phyloP scores from a whole-genome alignment of 2,797 vertebrate species.

The Natrix natrix region DNA sequence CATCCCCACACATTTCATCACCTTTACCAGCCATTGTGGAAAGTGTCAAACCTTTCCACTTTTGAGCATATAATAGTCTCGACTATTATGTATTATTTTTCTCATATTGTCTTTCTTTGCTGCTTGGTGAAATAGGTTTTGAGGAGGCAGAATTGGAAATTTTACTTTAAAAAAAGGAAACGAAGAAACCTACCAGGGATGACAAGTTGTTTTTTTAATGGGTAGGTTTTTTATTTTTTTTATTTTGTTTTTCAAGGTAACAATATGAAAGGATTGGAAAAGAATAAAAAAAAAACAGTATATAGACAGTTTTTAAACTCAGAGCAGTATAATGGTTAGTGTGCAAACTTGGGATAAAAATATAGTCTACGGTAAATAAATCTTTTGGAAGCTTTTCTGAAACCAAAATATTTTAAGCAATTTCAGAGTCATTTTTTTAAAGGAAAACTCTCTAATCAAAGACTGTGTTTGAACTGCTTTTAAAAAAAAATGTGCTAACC shows the following conservation, averaged over 20 bases:
- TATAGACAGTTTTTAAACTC: background rate
- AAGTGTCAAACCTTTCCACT: background rate
- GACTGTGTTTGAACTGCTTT: background rate
- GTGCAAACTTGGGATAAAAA: background rate
- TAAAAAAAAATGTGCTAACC: background rate
- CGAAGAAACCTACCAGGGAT: background rate
- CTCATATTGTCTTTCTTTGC: slow-evolving; percentile 1
- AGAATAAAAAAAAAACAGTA: background rate
- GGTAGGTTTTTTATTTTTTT: background rate
- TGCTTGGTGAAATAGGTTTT: slow-evolving; percentile 9
- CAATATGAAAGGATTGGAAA: background rate
- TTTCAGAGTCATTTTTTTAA: background rate
- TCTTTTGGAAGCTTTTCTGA: background rate
- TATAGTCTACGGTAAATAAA: background rate
- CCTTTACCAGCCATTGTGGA: background rate
- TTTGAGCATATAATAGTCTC: background rate
- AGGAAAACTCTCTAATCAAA: background rate
- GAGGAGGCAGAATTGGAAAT: slow-evolving; percentile 9
- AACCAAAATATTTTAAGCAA: background rate
- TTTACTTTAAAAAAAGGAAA: background rate
- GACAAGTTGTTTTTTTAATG: background rate
- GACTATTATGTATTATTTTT: background rate
- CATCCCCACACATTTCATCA: background rate
- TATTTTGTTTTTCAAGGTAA: background rate
- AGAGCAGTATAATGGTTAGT: background rate